Conservation (phyloP, 2,888 invertebrate genomes). For the Onchidella celtica region DNA sequence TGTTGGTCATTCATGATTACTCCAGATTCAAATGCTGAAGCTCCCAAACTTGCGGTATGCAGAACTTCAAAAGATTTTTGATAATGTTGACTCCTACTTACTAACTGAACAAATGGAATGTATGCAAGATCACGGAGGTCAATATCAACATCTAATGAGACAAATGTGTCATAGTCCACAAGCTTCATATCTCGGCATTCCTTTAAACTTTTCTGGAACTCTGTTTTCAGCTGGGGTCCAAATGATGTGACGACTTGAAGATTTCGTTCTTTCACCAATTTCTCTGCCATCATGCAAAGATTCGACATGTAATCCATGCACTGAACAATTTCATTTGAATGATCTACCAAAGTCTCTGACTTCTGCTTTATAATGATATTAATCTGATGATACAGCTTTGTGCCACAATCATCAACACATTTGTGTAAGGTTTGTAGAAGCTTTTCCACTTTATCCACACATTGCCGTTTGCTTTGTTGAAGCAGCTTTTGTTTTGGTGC, state of each 20-base stretch:
- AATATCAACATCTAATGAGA: constrained; percentile 27
- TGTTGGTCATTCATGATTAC: not conserved
- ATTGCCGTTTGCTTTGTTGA: not conserved
- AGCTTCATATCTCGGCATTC: constrained; percentile 23
- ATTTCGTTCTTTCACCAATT: constrained; percentile 11
- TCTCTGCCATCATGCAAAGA: constrained; percentile 28
- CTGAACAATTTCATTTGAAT: constrained; percentile 28
- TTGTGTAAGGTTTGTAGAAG: constrained; percentile 22
- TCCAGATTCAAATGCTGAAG: not conserved
- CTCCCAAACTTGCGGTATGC: not conserved
- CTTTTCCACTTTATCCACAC: not conserved
- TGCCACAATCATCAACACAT: constrained; percentile 14
- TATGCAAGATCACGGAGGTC: not conserved
- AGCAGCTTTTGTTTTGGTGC: not conserved
- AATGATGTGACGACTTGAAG: not conserved
- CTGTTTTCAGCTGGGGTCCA: constrained; percentile 24
- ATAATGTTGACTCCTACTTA: constrained; percentile 17
- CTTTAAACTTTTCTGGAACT: constrained; percentile 14
- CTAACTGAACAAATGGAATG: not conserved
- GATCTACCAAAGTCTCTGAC: not conserved
- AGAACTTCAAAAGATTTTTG: no score
- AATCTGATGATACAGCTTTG: not conserved
- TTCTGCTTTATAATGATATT: not conserved
- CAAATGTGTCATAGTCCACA: constrained; percentile 36
- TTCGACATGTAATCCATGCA: constrained; percentile 20